These are phyloP conservation scores for Murina feae DNA, from an alignment of 2,113 vertebrate species.

Conservation along the genomic window DNA sequence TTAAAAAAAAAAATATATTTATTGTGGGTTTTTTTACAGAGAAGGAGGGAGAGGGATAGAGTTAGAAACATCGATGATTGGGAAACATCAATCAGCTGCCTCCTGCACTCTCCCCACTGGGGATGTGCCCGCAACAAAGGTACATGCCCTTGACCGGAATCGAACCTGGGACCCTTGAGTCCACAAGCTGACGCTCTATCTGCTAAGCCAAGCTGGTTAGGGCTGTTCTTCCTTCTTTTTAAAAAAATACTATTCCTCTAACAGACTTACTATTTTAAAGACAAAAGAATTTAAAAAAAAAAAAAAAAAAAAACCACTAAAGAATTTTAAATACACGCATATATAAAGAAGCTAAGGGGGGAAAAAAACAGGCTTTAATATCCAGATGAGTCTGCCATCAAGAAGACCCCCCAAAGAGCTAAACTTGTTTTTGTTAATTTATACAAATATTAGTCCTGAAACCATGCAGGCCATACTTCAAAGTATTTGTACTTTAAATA, in stretches of 20 bases:
- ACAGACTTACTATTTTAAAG: background rate
- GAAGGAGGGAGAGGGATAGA: no score
- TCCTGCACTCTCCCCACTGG: no score
- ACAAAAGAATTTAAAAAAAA: background rate
- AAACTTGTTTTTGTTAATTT: slow-evolving; percentile 18
- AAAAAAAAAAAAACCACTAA: background rate
- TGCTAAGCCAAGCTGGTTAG: no score
- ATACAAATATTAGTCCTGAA: background rate
- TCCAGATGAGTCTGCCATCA: background rate
- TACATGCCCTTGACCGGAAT: no score
- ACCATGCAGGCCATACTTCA: background rate
- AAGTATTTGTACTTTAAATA: background rate
- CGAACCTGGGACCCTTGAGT: no score
- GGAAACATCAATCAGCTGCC: no score
- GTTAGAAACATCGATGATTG: no score
- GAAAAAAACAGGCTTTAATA: background rate
- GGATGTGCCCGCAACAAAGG: no score
- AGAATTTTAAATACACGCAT: background rate
- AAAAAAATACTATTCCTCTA: background rate
- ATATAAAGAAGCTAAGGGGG: background rate
- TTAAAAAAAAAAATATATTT: no score
- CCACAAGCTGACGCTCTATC: no score
- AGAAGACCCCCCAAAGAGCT: background rate
- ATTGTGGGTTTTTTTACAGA: no score
- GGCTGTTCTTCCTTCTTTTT: background rate